Evolutionary conservation across 2,113 vertebrate genomes (phyloP), one percentile per base, ranked within the genome.

Genomic region (Podarcis cretensis): DNA sequence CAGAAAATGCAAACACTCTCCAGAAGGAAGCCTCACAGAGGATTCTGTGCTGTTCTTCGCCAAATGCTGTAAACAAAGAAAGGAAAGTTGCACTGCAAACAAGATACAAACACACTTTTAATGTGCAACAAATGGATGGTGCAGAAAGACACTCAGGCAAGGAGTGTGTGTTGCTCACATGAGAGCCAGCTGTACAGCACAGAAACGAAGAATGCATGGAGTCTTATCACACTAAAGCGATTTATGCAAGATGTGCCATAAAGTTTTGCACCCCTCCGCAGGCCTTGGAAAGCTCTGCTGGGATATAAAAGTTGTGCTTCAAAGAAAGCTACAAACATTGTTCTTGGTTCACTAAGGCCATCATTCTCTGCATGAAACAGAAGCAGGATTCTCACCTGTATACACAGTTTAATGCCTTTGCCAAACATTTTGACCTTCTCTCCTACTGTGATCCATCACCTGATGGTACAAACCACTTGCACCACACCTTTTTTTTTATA

Each of bases 401-500:
- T 73, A 75, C 0, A 0, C 77, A 74, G 63, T 94, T 93, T 93
- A 91, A 93, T 87, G 85, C 82, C 87, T 93, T 90, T 93, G 91
- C 90, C 93, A 94, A 95, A 83, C 63, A 90, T 93, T 95, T 94
- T 90, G 91, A 89, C 83, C 90, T 94, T 86, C 86, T 92, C 81
- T 88, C 85, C 91, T 92, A 87, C 90, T 35, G 89, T 91, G 92
- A 93, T 80, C 91, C 90, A 90, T 96, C 92, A 95, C 90, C 92
- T 95, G 95, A 92, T 93, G 90, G 93, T 83, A 91, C 91, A 87
- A 90, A 89, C 84, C 79, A 92, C 9, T 91, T 92, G 87, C 89
- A 94, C 93, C 48, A 54, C 48, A 54, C 91, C 93, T 91, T 83
- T 20, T 95, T 95, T 48, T 94, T 92, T 94, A 96, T 96, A 95